Percentiles rank a stretch among this genome's conserved stretches.
These are phyloP conservation scores for Chalcis sispes DNA, from an alignment of 2,888 invertebrate species.

Conservation along the genomic window DNA sequence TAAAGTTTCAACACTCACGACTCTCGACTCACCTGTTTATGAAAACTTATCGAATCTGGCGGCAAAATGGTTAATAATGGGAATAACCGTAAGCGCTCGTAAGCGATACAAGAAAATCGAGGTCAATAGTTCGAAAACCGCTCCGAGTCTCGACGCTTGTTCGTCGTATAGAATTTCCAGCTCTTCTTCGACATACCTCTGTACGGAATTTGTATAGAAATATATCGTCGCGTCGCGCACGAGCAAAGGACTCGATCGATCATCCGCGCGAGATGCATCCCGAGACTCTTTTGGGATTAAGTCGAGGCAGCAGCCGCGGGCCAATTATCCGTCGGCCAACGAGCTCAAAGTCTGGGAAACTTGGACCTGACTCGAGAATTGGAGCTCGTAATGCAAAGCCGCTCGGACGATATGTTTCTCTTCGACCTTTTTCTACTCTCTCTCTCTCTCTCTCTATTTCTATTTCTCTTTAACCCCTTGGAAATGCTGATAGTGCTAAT, in stretches of 20 bases:
- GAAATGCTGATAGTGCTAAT: constrained; percentile 22
- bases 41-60: not conserved
- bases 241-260: not conserved
- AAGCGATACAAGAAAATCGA: constrained; percentile 3
- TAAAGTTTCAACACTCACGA: no score
- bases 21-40: no score
- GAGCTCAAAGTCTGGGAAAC: constrained; percentile 13
- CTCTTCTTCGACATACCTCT: no score
- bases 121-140: constrained; percentile 13
- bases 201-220: no score
- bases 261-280: not conserved
- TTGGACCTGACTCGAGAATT: constrained; percentile 5
- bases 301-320: not conserved
- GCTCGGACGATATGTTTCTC: not conserved
- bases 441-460: not conserved
- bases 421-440: not conserved
- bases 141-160: not conserved
- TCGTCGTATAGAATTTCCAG: no score
- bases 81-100: not conserved
- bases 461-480: not conserved
- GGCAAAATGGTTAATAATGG: not conserved
- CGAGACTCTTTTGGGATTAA: no score
- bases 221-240: no score
- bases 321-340: not conserved
- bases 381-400: not conserved